These are phyloP conservation scores for Psammodynastes pulverulentus DNA, from an alignment of 2,113 vertebrate species.

Conservation along the genomic window DNA sequence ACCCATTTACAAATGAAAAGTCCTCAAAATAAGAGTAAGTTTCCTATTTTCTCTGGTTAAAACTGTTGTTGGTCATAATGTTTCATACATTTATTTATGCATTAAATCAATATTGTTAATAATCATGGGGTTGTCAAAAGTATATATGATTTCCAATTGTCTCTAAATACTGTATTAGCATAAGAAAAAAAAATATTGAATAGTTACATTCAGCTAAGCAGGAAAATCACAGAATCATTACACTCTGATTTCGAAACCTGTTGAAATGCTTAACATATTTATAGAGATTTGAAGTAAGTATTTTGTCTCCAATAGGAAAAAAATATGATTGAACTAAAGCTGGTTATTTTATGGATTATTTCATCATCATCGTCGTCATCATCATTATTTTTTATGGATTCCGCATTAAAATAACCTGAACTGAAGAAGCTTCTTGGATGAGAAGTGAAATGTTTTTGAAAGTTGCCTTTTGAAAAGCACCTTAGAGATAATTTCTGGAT, in stretches of 20 bases:
- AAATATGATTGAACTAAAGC: neutral
- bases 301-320: neutral
- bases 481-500: neutral
- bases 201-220: neutral
- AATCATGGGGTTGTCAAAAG: neutral
- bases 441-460: neutral
- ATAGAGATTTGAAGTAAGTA: neutral
- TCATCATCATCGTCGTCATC: neutral
- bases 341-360: neutral
- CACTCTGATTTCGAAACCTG: neutral
- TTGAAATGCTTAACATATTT: neutral
- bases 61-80: neutral
- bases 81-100: neutral
- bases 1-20: neutral
- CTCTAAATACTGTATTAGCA: neutral
- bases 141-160: neutral
- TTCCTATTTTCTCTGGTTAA: neutral
- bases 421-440: neutral
- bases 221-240: neutral
- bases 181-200: neutral
- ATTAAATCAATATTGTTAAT: neutral
- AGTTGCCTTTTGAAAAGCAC: neutral
- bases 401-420: neutral
- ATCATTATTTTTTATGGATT: neutral
- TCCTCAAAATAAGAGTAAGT: neutral